phyloP scores from a whole-genome alignment of 64 coral and sea anemone genomes.

The Pocillopora damicornis region DNA sequence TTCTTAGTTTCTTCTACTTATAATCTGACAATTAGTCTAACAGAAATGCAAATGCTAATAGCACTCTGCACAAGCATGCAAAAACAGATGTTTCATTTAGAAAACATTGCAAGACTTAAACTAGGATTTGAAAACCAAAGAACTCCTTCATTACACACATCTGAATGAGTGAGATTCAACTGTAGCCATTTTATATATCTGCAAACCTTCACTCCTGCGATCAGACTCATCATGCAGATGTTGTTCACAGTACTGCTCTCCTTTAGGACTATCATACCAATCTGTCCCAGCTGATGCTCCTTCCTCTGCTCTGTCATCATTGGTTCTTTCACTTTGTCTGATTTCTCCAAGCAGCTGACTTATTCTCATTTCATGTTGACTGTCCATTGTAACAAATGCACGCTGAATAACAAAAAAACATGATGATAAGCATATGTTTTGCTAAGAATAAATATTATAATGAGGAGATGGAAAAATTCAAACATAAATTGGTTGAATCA shows the following conservation, averaged over 20 bases:
- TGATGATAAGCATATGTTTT: background rate
- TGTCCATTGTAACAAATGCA: constrained; percentile 72
- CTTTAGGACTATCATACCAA: background rate
- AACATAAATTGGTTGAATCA: no score
- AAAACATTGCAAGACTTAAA: no score
- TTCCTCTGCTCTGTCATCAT: background rate
- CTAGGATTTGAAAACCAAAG: no score
- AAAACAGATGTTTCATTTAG: no score
- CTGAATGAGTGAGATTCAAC: no score
- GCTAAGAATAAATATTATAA: background rate
- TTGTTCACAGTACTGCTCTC: background rate
- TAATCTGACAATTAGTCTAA: no score
- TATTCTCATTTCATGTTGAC: constrained; percentile 67
- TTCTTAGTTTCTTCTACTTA: no score
- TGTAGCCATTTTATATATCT: background rate
- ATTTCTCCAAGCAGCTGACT: constrained; percentile 37
- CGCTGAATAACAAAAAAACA: constrained; percentile 43
- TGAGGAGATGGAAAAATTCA: no score
- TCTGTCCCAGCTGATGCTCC: background rate
- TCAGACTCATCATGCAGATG: background rate
- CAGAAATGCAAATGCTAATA: no score
- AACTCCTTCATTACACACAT: no score
- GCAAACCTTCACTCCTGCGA: background rate
- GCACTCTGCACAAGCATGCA: no score
- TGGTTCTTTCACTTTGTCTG: background rate